Base-by-base conservation (phyloP, 2,797 vertebrate genomes). In the Pantherophis alleghaniensis region DNA sequence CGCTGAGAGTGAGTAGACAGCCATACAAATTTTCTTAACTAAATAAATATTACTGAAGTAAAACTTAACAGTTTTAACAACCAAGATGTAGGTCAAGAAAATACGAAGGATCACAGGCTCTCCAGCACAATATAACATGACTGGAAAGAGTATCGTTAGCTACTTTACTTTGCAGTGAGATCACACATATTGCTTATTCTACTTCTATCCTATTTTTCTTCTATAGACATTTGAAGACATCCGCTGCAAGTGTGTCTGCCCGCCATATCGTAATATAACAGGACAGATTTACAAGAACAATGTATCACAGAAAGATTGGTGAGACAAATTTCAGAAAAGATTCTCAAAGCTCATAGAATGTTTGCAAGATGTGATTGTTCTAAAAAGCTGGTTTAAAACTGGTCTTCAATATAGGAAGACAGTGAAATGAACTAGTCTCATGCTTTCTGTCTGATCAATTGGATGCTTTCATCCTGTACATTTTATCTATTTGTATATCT, bases 221-320 rank as follows among this genome's bases (percentile, higher is more conserved):
- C 94, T 92, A 3, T 97, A 99, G 99, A 99, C 96, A 95, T 99
- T 98, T 0, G 99, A 98, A 97, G 99, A 99, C 95, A 98, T 99
- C 90, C 98, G 99, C 94, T 99, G 99, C 98, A 99, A 99, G 95
- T 99, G 99, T 95, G 98, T 99, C 97, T 99, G 99, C 87, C 99
- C 99, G 0, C 99, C 99, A 0, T 99, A 99, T 93, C 98, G 99
- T 93, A 99, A 99, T 96, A 98, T 99, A 97, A 98, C 97, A 0
- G 99, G 99, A 26, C 98, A 99, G 92, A 98, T 99, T 86, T 99
- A 99, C 96, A 99, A 98, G 96, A 98, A 98, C 96, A 99, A 99
- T 63, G 98, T 99, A 57, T 98, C 98, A 0, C 99, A 99, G 97
- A 99, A 99, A 97, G 99, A 99, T 96, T 99, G 99, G 99, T 99